Evolutionary conservation across 1,140 invertebrate genomes (phyloP).

Genomic region (Lordiphosa collinella): DNA sequence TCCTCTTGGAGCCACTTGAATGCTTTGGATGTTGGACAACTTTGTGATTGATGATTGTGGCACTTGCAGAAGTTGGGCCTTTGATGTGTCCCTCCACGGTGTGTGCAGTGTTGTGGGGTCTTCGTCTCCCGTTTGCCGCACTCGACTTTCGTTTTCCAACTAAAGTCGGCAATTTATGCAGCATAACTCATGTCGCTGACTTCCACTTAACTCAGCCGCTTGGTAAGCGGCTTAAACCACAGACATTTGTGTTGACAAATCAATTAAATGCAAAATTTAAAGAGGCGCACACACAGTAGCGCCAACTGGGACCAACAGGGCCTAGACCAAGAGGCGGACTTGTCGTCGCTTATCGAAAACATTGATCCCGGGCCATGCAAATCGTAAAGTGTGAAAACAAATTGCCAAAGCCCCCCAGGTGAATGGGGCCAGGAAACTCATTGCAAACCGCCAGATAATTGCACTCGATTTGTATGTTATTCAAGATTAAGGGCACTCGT

Average conservation of each 20-base stretch:
- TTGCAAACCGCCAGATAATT: slow-evolving; percentile 69
- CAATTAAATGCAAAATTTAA: slow-evolving; percentile 73
- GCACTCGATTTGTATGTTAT: slow-evolving; percentile 78
- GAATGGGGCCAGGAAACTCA: slow-evolving; percentile 38
- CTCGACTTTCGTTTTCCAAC: slow-evolving; percentile 60
- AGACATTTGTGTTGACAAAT: slow-evolving; percentile 73
- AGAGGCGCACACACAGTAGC: slow-evolving; percentile 61
- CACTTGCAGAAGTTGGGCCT: slow-evolving; percentile 36
- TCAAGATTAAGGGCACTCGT: slow-evolving; percentile 69
- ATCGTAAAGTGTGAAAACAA: slow-evolving; percentile 78
- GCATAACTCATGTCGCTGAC: slow-evolving; percentile 55
- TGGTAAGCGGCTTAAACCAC: slow-evolving; percentile 60
- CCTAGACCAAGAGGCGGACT: slow-evolving; percentile 23
- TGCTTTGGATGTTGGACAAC: slow-evolving; percentile 1
- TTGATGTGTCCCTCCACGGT: slow-evolving; percentile 43
- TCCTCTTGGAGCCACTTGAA: slow-evolving; percentile 1
- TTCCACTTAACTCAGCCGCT: slow-evolving; percentile 14
- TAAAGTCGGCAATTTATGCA: slow-evolving; percentile 69
- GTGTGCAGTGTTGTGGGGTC: too few species aligned
- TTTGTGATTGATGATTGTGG: slow-evolving; percentile 70
- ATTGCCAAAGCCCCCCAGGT: slow-evolving; percentile 39
- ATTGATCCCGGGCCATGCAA: slow-evolving; percentile 59
- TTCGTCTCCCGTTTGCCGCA: too few species aligned
- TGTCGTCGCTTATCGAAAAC: slow-evolving; percentile 62
- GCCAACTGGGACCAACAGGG: slow-evolving; percentile 10